Percentiles rank a stretch among this genome's conserved stretches.
Evolutionary conservation across 2,113 vertebrate species (phyloP).

Genomic region (Ophthalmolycus amberensis): DNA sequence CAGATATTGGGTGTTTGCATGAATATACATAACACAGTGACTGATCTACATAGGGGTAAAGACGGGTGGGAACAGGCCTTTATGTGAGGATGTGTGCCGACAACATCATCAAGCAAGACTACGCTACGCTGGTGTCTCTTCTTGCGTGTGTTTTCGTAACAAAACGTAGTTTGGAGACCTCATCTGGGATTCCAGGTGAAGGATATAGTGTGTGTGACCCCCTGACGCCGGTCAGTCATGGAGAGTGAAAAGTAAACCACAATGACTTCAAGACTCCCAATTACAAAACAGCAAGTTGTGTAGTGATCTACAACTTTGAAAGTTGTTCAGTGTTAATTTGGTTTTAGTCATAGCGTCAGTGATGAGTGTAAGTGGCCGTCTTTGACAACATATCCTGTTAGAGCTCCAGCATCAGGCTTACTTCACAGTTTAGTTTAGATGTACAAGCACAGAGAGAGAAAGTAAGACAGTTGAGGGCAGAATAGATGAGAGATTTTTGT

Average conservation of each 20-base stretch:
- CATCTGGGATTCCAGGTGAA: neutral
- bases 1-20: neutral
- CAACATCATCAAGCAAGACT: neutral
- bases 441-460: neutral
- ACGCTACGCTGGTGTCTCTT: neutral
- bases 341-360: neutral
- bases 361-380: neutral
- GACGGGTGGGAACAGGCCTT: too few species aligned
- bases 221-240: neutral
- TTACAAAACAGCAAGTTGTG: neutral
- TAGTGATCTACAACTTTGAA: neutral
- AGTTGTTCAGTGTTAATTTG: neutral
- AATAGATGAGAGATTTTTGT: too few species aligned
- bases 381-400: neutral
- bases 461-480: neutral
- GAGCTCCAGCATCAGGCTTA: neutral
- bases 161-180: neutral
- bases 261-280: neutral
- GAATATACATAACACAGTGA: too few species aligned
- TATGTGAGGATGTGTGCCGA: too few species aligned
- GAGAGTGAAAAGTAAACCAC: neutral
- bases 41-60: too few species aligned
- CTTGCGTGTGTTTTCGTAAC: neutral
- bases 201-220: neutral
- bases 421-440: neutral